Evolutionary conservation across 2,797 vertebrate genomes (phyloP), one percentile per base, ranked within the genome.

Genomic region (Oreochromis mossambicus): DNA sequence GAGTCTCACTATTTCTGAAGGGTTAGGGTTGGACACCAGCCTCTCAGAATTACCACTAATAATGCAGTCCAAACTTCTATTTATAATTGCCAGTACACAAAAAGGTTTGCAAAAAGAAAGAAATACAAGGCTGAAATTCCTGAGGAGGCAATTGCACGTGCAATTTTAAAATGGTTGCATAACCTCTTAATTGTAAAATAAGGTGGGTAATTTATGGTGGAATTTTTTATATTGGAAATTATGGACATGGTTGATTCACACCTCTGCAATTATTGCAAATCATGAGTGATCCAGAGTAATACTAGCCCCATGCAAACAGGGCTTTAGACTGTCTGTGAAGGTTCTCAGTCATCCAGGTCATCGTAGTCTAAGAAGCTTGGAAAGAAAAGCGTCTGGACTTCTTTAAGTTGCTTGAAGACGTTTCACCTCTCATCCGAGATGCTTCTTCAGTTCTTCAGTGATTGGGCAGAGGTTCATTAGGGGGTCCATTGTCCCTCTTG

Each of bases 141-240:
- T 1, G 0, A 46, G 21, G 2, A 4, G 3, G 41, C 24, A 24
- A 29, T 46, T 70, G 15, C 8, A 70, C 14, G 0, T 17, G 21
- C 24, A 24, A 70, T 70, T 70, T 61, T 15, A 46, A 46, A 43
- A 70, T 70, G 24, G 66, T 0, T 46, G 66, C 21, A 46, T 46
- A 17, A 70, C 24, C 1, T 19, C 41, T 73, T 46, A 48, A 17
- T 46, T 70, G 41, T 29, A 12, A 73, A 73, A 68, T 43, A 24
- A 15, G n/a, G n/a, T 6, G 63, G 1, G 36, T 43, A 48, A 73
- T 73, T 73, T 73, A 14, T 29, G 41, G 24, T 48, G 9, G 24
- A 48, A 1, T 48, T 19, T 70, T 29, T 36, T 17, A 46, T 29
- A 48, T 73, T 5, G 24, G 14, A 19, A 29, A 26, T 70, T 46